Conservation (phyloP, 1,140 invertebrate genomes). For the Ceratosolen solmsi region DNA sequence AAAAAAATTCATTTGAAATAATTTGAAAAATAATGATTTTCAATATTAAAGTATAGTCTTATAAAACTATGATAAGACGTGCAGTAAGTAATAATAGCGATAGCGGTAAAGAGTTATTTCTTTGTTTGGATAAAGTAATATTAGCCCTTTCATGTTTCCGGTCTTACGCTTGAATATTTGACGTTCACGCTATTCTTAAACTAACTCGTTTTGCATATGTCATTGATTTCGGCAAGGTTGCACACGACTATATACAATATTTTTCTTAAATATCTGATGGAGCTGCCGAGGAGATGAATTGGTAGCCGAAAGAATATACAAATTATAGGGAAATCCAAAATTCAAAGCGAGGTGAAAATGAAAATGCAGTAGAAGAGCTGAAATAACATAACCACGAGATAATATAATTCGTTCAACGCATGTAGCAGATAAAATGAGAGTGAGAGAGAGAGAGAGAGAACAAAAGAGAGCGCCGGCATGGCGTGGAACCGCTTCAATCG, state of each 20-base stretch:
- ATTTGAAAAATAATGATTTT: no score
- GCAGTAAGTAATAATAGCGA: no score
- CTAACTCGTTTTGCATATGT: background rate
- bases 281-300: background rate
- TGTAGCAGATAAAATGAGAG: conserved; percentile 6
- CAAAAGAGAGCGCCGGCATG: background rate
- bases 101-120: background rate
- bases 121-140: background rate
- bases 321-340: background rate
- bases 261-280: no score
- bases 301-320: background rate
- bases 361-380: background rate
- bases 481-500: background rate
- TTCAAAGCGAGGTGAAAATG: background rate
- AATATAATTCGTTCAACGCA: conserved; percentile 36
- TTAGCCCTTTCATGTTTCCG: background rate
- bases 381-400: conserved; percentile 34
- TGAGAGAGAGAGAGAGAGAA: no score
- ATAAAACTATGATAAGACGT: no score
- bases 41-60: no score
- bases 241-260: no score
- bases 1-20: no score
- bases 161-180: background rate
- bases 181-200: background rate
- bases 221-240: background rate